Evolutionary conservation across 1,140 invertebrate species (phyloP).

Genomic region (Acyrthosiphon pisum): DNA sequence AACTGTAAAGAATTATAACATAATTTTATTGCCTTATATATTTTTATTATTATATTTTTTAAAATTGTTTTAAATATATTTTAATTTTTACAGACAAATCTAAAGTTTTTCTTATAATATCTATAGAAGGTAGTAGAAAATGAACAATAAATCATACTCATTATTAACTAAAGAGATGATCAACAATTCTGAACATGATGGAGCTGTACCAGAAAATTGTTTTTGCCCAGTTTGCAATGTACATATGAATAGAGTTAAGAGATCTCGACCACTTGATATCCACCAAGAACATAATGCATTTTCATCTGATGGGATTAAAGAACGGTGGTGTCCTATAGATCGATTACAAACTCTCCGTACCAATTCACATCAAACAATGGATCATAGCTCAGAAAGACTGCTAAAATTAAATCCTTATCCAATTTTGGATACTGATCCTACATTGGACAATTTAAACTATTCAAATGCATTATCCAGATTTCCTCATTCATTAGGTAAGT

Average conservation of each 20-base stretch:
- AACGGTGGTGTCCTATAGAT: conserved; percentile 14
- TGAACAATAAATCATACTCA: conserved; percentile 45
- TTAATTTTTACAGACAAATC: neutral
- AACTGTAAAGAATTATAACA: neutral
- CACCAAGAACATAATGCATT: conserved; percentile 40
- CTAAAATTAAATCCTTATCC: conserved; percentile 43
- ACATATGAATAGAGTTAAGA: conserved; percentile 45
- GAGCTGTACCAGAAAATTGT: conserved; percentile 45
- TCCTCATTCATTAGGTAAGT: conserved; percentile 14
- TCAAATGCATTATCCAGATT: neutral
- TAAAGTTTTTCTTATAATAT: neutral
- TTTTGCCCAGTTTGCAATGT: conserved; percentile 39
- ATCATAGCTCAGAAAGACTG: conserved; percentile 24
- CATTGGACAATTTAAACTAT: conserved; percentile 7
- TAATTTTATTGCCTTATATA: neutral
- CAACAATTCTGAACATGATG: conserved; percentile 5
- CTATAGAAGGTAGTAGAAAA: neutral
- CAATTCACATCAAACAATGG: neutral
- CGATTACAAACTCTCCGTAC: neutral
- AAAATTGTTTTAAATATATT: neutral
- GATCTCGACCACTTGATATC: conserved; percentile 45
- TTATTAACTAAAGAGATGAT: conserved; percentile 39
- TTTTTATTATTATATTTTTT: neutral
- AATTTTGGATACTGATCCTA: conserved; percentile 40
- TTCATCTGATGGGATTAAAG: conserved; percentile 36